Percentiles rank a stretch among this genome's conserved stretches.
Conservation (phyloP, 2,113 vertebrate species). For the Epinephelus cyanopodus region DNA sequence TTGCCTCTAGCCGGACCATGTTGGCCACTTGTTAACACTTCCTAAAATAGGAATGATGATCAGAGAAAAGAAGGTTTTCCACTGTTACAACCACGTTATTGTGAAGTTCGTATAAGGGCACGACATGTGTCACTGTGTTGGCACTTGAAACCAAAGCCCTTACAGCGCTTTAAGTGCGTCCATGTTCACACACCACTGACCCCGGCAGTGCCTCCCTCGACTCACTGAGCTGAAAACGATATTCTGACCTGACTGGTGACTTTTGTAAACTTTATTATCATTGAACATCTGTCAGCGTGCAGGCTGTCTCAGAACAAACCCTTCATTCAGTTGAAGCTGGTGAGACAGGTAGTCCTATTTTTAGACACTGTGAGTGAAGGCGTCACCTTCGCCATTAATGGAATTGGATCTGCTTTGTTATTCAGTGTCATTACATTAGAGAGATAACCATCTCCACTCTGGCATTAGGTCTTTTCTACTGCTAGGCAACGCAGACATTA, state of each 20-base stretch:
- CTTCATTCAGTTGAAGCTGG: not conserved
- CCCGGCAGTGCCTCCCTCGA: not conserved
- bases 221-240: slow-evolving; percentile 32
- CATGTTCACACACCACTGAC: not conserved
- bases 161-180: not conserved
- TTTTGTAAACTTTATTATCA: slow-evolving; percentile 7
- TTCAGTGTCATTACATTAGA: slow-evolving; percentile 54
- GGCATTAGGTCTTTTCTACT: slow-evolving; percentile 8
- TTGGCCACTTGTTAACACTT: slow-evolving; percentile 61
- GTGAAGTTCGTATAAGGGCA: slow-evolving; percentile 1
- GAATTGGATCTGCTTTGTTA: slow-evolving; percentile 48
- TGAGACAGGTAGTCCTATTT: slow-evolving; percentile 20
- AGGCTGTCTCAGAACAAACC: not conserved
- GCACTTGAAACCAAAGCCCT: not conserved
- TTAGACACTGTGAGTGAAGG: slow-evolving; percentile 23
- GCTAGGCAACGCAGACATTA: slow-evolving; percentile 21
- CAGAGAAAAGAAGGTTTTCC: slow-evolving; percentile 10
- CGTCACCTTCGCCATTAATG: slow-evolving; percentile 49
- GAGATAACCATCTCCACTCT: slow-evolving; percentile 32
- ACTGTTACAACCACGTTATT: not conserved
- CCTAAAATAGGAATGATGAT: slow-evolving; percentile 25
- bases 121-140: not conserved
- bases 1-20: slow-evolving; percentile 65
- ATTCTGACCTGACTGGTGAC: slow-evolving; percentile 22
- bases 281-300: slow-evolving; percentile 4